Conservation (phyloP, 2,888 invertebrate species). For the Rhaphigaster nebulosa region DNA sequence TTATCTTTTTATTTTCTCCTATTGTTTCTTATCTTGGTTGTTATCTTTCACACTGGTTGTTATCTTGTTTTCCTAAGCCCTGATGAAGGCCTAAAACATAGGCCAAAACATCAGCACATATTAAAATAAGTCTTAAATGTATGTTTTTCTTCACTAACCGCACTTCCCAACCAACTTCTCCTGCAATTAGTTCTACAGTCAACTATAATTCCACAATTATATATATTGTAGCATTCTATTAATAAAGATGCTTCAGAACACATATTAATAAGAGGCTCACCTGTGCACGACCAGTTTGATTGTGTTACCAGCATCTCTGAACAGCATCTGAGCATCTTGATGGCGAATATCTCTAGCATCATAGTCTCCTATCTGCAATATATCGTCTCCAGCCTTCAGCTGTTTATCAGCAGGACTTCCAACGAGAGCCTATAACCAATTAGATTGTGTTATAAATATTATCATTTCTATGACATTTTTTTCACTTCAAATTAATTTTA, state of each 20-base stretch:
- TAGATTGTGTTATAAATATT: background rate
- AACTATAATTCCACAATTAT: too few species aligned
- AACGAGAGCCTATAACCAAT: conserved; percentile 81
- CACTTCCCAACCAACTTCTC: too few species aligned
- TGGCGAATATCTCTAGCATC: conserved; percentile 90
- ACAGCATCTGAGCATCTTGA: conserved; percentile 90
- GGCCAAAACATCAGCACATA: too few species aligned
- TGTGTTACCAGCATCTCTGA: conserved; percentile 84
- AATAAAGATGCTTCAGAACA: background rate
- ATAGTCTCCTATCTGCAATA: conserved; percentile 90
- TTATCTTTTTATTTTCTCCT: too few species aligned
- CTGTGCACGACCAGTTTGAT: conserved; percentile 87
- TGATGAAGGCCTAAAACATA: too few species aligned
- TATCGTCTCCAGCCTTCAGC: conserved; percentile 89
- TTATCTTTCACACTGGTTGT: too few species aligned
- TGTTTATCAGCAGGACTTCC: conserved; percentile 89
- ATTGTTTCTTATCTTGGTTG: too few species aligned
- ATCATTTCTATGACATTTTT: background rate
- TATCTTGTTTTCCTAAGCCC: too few species aligned
- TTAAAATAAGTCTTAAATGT: too few species aligned
- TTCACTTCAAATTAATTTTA: background rate
- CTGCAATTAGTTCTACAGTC: too few species aligned
- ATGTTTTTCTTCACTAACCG: too few species aligned
- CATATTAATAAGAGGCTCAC: conserved; percentile 69
- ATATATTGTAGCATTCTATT: too few species aligned